These are phyloP conservation scores for Apodemia zela DNA, from an alignment of 2,888 invertebrate genomes.

Conservation along the genomic window DNA sequence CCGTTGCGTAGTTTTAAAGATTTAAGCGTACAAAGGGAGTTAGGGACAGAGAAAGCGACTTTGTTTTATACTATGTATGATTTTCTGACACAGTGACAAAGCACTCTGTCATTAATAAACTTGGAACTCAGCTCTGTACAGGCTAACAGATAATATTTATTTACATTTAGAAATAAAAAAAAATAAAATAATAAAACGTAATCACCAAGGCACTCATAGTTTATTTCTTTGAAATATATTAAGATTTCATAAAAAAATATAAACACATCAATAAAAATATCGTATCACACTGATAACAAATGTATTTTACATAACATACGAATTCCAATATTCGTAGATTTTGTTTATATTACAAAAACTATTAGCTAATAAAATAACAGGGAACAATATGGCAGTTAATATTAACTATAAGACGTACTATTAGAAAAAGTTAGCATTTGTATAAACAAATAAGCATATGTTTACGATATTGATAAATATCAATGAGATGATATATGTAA, in stretches of 20 bases:
- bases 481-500: too few species aligned
- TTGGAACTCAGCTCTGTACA: too few species aligned
- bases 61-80: too few species aligned
- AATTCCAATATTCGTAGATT: constrained; percentile 31
- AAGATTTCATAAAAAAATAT: constrained; percentile 63
- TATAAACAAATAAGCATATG: neutral
- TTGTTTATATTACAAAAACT: constrained; percentile 19
- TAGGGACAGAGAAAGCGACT: too few species aligned
- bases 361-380: neutral
- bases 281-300: constrained; percentile 65
- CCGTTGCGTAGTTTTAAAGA: too few species aligned
- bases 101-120: too few species aligned
- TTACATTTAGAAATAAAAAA: too few species aligned
- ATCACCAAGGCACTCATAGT: constrained; percentile 60
- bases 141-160: too few species aligned
- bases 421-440: neutral
- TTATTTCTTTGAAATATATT: constrained; percentile 71
- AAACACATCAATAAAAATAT: constrained; percentile 52
- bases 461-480: neutral
- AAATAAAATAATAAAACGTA: constrained; percentile 45
- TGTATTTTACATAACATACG: constrained; percentile 36
- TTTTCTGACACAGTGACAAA: too few species aligned
- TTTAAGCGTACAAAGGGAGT: too few species aligned
- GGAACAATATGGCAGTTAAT: neutral
- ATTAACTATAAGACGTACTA: constrained; percentile 21